phyloP scores from a whole-genome alignment of 35 echinoderm and acorn worm genomes.

The Heliocidaris tuberculata region DNA sequence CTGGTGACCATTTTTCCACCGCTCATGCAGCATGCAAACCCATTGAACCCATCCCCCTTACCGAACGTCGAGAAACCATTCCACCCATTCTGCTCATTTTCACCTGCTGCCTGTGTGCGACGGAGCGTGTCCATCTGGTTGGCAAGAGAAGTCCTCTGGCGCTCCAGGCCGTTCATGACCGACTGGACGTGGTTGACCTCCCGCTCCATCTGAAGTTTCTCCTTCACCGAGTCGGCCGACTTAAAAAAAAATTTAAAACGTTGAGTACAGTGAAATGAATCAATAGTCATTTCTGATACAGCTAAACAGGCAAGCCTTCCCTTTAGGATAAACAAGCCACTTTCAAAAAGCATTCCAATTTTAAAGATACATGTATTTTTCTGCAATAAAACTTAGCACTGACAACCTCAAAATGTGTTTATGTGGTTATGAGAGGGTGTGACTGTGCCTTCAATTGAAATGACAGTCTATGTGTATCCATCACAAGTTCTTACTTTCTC shows the following conservation, averaged over 20 bases:
- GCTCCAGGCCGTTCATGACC: constrained; percentile 61
- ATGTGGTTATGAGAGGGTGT: no score
- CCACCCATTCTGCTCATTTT: constrained; percentile 36
- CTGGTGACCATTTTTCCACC: constrained; percentile 13
- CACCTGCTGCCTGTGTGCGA: constrained; percentile 22
- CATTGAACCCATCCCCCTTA: constrained; percentile 8
- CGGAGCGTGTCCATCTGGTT: constrained; percentile 64
- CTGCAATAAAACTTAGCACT: no score
- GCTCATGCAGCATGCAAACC: constrained; percentile 6
- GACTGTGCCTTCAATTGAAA: no score
- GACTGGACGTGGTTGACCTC: constrained; percentile 69
- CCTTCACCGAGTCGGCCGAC: constrained; percentile 51
- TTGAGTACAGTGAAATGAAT: neutral
- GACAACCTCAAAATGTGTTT: no score
- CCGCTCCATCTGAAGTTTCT: constrained; percentile 72
- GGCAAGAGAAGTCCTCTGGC: constrained; percentile 51
- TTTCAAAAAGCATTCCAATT: no score
- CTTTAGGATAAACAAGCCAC: no score
- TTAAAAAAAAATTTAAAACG: neutral
- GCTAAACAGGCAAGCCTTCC: neutral
- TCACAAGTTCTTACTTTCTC: no score
- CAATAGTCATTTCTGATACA: neutral
- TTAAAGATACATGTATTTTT: no score
- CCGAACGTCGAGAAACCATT: constrained; percentile 21
- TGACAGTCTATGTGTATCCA: no score